A percentile compares a stretch with the other conserved stretches of the same genome.
Conservation (phyloP, 2,797 vertebrate genomes). For the Dryobates pubescens region DNA sequence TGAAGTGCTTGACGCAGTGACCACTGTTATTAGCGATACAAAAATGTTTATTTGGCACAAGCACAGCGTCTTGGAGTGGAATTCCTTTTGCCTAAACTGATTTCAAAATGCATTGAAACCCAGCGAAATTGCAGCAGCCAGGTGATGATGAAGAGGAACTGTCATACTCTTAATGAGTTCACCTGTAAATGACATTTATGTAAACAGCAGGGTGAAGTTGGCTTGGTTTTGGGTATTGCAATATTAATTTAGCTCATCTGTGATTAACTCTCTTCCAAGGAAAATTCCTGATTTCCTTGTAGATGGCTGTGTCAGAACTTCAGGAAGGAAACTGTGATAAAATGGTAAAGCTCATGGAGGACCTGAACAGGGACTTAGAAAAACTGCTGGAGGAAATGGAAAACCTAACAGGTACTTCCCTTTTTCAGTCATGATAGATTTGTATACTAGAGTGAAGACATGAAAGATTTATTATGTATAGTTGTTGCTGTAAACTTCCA, state of each 20-base stretch:
- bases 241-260: no score
- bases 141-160: not conserved
- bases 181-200: not conserved
- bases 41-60: not conserved
- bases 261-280: no score
- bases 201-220: no score
- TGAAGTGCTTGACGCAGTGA: not conserved
- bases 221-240: no score
- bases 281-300: not conserved
- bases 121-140: not conserved
- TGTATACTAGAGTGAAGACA: not conserved
- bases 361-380: slow-evolving; percentile 73
- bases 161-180: not conserved
- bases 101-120: not conserved
- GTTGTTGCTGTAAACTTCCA: not conserved
- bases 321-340: slow-evolving; percentile 55
- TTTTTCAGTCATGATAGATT: not conserved
- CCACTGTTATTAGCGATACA: not conserved
- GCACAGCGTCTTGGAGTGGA: not conserved
- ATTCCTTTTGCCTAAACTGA: not conserved
- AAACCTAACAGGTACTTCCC: slow-evolving; percentile 71
- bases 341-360: slow-evolving; percentile 51
- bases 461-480: not conserved
- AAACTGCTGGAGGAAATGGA: slow-evolving; percentile 78
- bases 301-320: slow-evolving; percentile 70